Percentiles rank a stretch among this genome's conserved stretches.
These are phyloP conservation scores for Hydropsyche betteni DNA, from an alignment of 2,888 invertebrate genomes.

Conservation along the genomic window DNA sequence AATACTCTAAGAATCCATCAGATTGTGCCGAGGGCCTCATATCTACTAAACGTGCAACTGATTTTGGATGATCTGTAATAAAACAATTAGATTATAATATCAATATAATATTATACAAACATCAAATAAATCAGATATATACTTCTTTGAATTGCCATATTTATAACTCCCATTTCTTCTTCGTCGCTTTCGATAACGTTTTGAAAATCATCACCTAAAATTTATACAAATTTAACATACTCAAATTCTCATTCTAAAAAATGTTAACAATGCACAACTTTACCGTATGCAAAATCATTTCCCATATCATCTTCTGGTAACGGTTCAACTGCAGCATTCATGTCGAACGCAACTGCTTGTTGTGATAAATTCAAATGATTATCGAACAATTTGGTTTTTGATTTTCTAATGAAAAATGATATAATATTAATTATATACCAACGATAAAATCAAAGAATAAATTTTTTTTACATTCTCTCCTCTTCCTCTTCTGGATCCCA, in stretches of 20 bases:
- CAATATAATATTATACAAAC: not conserved
- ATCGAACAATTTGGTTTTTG: slow-evolving; percentile 61
- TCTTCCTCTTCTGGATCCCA: slow-evolving; percentile 69
- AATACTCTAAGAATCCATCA: slow-evolving; percentile 72
- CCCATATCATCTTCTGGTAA: slow-evolving; percentile 63
- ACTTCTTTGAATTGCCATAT: slow-evolving; percentile 46
- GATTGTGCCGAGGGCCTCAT: slow-evolving; percentile 65
- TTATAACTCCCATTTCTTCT: slow-evolving; percentile 47
- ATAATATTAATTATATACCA: not conserved
- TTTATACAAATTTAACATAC: not conserved
- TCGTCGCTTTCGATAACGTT: slow-evolving; percentile 51
- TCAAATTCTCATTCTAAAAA: too few species aligned
- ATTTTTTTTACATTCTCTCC: slow-evolving; percentile 54
- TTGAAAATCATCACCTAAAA: slow-evolving; percentile 50
- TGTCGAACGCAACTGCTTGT: slow-evolving; percentile 70
- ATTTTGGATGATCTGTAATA: slow-evolving; percentile 57
- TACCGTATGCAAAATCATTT: slow-evolving; percentile 55
- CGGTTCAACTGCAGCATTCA: slow-evolving; percentile 71
- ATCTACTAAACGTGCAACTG: slow-evolving; percentile 64
- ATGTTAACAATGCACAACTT: not conserved
- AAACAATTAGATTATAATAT: slow-evolving; percentile 43
- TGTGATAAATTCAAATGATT: slow-evolving; percentile 64
- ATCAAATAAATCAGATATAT: not conserved
- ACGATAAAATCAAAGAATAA: not conserved
- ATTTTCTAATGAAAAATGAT: slow-evolving; percentile 9